Base-by-base conservation (phyloP, 2,888 invertebrate species). In the Melipona bicolor region DNA sequence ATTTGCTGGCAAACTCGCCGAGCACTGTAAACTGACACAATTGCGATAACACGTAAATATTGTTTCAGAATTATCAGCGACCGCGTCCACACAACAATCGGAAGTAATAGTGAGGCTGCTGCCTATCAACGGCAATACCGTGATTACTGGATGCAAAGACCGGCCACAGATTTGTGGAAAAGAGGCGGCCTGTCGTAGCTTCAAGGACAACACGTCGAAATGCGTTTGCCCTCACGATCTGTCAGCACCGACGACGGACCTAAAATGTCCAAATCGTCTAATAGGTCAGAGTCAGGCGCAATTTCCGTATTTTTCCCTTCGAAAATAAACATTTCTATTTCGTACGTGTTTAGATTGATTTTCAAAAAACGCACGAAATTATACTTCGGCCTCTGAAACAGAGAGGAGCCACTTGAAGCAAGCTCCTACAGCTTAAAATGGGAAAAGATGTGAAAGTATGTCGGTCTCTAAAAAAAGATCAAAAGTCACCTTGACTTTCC, bases 161-260 rank as follows among this genome's bases (percentile, higher is more conserved):
- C 86, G 93, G 75, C 94, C 95, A 4, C 95, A 95, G 19, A 95
- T 96, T 62, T 97, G 97, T 90, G 96, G 96, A 1, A 95, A 94
- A 59, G 97, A 97, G 87, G 96, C 96, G 0, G 97, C 96, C 0
- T 97, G 97, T 90, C 94, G 95, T 78, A 95, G 94, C 21, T 93
- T 95, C 87, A 92, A 95, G 74, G 95, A 96, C 83, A 94, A 94
- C 79, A 95, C 95, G 9, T 96, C 96, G 90, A 95, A 95, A 72
- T 97, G 97, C 92, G 94, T 96, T 6, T 97, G 97, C 92, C 96
- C 97, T 0, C 96, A 96, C 88, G 96, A 97, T 90, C 95, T 95
- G n/a, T 95, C 95, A 69, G 95, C 95, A 0, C 96, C 96, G 17
- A 96, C 96, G 36, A 94, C 95, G 43, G 96, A 96, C 89, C 95